Percentiles rank a stretch among this genome's conserved stretches.
phyloP scores from a whole-genome alignment of 1,140 invertebrate species.

The Battus philenor region DNA sequence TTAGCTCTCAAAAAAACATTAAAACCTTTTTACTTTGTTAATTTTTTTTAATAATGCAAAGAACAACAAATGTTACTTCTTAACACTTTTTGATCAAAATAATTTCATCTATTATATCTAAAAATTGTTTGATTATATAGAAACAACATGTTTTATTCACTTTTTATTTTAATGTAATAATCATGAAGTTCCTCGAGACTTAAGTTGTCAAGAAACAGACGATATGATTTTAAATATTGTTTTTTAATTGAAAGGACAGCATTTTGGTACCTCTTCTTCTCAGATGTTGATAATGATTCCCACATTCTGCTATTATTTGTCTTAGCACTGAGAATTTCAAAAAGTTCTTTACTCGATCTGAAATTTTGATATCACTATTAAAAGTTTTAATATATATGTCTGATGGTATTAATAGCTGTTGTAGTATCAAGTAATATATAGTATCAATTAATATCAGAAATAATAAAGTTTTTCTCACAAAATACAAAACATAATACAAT shows the following conservation, averaged over 20 bases:
- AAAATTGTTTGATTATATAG: not conserved
- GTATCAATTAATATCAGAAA: too few relatives aligned
- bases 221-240: slow-evolving; percentile 41
- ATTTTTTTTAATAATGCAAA: too few relatives aligned
- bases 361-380: slow-evolving; percentile 13
- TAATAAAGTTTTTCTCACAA: not conserved
- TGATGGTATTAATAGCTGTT: not conserved
- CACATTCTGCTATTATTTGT: slow-evolving; percentile 23
- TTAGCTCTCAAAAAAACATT: too few relatives aligned
- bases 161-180: slow-evolving; percentile 31
- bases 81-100: too few relatives aligned
- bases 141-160: not conserved
- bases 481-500: slow-evolving; percentile 7
- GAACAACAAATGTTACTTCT: too few relatives aligned
- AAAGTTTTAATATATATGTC: not conserved
- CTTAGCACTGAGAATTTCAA: slow-evolving; percentile 30
- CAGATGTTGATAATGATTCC: slow-evolving; percentile 22
- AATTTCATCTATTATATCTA: too few relatives aligned
- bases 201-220: slow-evolving; percentile 44
- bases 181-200: slow-evolving; percentile 34
- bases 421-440: too few relatives aligned
- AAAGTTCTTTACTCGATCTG: slow-evolving; percentile 36
- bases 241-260: slow-evolving; percentile 40
- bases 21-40: too few relatives aligned
- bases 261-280: slow-evolving; percentile 32